phyloP scores from a whole-genome alignment of 1,140 invertebrate genomes.

The Heliconius congener region DNA sequence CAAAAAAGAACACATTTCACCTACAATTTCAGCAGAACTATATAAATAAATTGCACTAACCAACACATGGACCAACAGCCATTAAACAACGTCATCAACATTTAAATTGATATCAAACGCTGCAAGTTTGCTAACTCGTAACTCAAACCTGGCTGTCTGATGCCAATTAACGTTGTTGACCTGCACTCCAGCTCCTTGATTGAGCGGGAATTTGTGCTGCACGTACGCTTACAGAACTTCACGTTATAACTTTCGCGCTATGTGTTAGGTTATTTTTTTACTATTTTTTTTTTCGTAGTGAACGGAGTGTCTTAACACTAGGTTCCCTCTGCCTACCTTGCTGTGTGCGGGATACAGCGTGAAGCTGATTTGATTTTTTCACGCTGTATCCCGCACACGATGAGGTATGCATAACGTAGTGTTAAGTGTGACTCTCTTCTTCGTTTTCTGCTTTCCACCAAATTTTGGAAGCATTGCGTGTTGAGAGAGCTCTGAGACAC shows the following conservation, averaged over 20 bases:
- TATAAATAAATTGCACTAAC: neutral
- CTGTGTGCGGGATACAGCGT: too few species aligned
- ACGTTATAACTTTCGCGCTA: neutral
- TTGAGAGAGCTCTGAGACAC: too few species aligned
- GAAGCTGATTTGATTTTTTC: too few species aligned
- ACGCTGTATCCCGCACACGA: too few species aligned
- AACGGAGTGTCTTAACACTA: too few species aligned
- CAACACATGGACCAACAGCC: neutral
- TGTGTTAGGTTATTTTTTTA: neutral
- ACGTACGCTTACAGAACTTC: conserved; percentile 16
- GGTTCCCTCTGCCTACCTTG: too few species aligned
- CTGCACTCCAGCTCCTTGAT: conserved; percentile 47
- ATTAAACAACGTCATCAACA: conserved; percentile 27
- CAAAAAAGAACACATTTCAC: neutral
- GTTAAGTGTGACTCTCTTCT: too few species aligned
- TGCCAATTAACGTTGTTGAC: conserved; percentile 54
- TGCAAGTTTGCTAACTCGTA: conserved; percentile 44
- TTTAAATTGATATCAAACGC: conserved; percentile 41
- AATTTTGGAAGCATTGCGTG: too few species aligned
- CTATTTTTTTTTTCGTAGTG: too few species aligned
- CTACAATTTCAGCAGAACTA: neutral
- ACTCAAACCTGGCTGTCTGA: conserved; percentile 45
- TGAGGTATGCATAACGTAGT: too few species aligned
- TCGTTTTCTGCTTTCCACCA: too few species aligned
- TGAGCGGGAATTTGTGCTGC: conserved; percentile 41